A percentile compares a stretch with the other conserved stretches of the same genome.
These are phyloP conservation scores for Hecatera dysodea DNA, from an alignment of 2,888 invertebrate species.

Conservation along the genomic window DNA sequence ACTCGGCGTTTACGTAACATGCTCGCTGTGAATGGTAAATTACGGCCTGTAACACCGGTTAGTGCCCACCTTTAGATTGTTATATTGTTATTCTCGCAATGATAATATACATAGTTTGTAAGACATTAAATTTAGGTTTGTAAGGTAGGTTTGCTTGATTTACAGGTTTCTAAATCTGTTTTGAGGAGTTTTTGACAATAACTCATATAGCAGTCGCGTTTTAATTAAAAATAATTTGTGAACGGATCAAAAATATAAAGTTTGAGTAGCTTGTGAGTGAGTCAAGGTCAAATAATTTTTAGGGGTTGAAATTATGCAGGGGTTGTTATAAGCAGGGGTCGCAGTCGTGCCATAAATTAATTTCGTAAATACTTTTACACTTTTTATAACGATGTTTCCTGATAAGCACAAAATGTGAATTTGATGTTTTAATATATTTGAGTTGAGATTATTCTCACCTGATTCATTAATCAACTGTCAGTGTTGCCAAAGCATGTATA, in stretches of 20 bases:
- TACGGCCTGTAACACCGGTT: too few relatives aligned
- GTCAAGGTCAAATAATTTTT: slow-evolving; percentile 43
- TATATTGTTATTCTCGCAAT: slow-evolving; percentile 22
- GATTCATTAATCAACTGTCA: too few relatives aligned
- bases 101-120: slow-evolving; percentile 13
- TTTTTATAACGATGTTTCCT: neutral
- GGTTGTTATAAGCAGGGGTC: slow-evolving; percentile 27
- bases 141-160: neutral
- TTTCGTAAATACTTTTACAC: slow-evolving; percentile 16
- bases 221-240: neutral
- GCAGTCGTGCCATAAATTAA: neutral
- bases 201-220: neutral
- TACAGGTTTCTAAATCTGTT: neutral
- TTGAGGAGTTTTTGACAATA: neutral
- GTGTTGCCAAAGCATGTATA: neutral
- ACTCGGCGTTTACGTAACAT: too few relatives aligned
- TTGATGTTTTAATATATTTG: neutral
- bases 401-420: neutral
- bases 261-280: slow-evolving; percentile 30
- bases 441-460: neutral
- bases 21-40: too few relatives aligned
- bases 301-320: slow-evolving; percentile 23
- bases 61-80: too few relatives aligned
- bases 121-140: neutral
- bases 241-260: neutral